Base-by-base conservation (phyloP, 1,140 invertebrate genomes). In the Chrysomallon squamiferum region DNA sequence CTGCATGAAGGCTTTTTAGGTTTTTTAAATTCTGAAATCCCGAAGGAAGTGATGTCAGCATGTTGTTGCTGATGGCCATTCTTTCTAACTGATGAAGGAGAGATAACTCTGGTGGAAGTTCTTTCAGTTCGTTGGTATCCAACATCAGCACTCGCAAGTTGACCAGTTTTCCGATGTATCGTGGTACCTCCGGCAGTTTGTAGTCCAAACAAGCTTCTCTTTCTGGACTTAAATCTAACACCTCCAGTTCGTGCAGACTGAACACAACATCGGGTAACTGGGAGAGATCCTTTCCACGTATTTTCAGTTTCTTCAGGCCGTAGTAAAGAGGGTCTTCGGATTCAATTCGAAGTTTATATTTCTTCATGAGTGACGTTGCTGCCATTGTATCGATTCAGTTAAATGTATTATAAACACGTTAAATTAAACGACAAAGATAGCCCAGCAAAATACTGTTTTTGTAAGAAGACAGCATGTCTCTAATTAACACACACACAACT, bases 141-240 rank as follows among this genome's bases (percentile, higher is more conserved):
- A 86, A 56, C 66, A 82, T 77, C 1, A 86, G 71, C 1, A 83
- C 73, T 35, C 71, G 73, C 7, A 86, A 63, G 56, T 85, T 84
- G 22, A 78, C 69, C 35, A 86, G 73, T 35, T 75, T 73, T 7
- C 81, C 77, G 18, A 86, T 82, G 6, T 66, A 71, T 18, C 71
- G 65, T 7, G 85, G 84, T 43, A 86, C 41, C 27, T 66, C 57
- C 3, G 68, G 49, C 9, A 86, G 69, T 65, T 78, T 79, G 66
- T 78, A 85, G 59, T 77, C 76, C 52, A 86, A 61, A 59, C 84
- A 85, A 1, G 84, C 72, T 60, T 86, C 74, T 20, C 84, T 60
- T 57, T 85, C 84, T 7, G 85, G 83, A 54, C 84, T 86, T 11
- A 86, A 62, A 66, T 85, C 84, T n/a, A 86, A 73, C 9, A 84